These are phyloP conservation scores for Erethizon dorsatum DNA, from an alignment of 2,797 vertebrate genomes.

Conservation along the genomic window DNA sequence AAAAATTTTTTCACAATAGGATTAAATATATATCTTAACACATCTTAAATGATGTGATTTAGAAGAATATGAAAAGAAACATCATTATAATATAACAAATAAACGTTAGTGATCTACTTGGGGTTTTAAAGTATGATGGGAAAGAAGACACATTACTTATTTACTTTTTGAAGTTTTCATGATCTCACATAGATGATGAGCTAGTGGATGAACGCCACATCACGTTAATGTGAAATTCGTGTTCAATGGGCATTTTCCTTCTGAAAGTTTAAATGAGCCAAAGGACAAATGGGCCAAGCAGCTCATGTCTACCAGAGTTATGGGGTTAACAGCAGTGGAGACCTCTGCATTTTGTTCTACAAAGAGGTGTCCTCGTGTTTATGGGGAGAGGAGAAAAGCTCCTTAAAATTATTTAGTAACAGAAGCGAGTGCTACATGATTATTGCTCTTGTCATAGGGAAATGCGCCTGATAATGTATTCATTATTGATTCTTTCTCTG, in stretches of 20 bases:
- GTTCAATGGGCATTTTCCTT: slow-evolving; percentile 60
- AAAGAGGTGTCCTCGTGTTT: slow-evolving; percentile 20
- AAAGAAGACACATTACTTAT: not conserved
- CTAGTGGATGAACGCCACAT: not conserved
- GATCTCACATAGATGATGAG: not conserved
- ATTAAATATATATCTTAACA: not conserved
- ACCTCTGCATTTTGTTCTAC: slow-evolving; percentile 41
- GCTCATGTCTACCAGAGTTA: slow-evolving; percentile 4
- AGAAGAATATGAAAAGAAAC: not conserved
- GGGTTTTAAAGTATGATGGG: not conserved
- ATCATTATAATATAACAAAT: slow-evolving; percentile 6
- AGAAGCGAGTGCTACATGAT: slow-evolving; percentile 81
- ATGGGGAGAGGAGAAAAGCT: not conserved
- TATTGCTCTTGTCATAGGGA: slow-evolving; percentile 84
- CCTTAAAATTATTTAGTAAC: slow-evolving; percentile 78
- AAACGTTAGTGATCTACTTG: not conserved
- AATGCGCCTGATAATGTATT: slow-evolving; percentile 86
- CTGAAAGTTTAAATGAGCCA: slow-evolving; percentile 68
- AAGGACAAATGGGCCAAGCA: slow-evolving; percentile 57
- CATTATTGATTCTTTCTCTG: slow-evolving; percentile 86
- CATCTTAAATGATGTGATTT: not conserved
- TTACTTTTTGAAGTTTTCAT: slow-evolving; percentile 28
- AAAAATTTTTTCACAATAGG: not conserved
- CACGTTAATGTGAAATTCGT: slow-evolving; percentile 52
- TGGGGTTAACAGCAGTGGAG: not conserved